Evolutionary conservation across 2,888 invertebrate species (phyloP).

Genomic region (Halictus quadricinctus): DNA sequence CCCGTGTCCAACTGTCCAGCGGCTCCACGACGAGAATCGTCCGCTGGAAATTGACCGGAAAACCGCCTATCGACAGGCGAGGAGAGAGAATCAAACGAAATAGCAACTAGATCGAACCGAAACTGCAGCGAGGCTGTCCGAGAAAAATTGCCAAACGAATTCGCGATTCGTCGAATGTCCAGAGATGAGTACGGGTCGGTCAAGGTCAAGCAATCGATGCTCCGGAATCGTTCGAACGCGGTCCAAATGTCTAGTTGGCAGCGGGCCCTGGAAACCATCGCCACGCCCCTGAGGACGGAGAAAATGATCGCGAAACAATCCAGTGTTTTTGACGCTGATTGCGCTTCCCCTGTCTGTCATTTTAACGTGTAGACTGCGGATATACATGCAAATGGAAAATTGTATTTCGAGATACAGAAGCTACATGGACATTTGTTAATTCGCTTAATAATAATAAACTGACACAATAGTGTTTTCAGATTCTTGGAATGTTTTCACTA

Average conservation of each 20-base stretch:
- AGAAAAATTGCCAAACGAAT: background rate
- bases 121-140: background rate
- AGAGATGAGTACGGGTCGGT: conserved; percentile 30
- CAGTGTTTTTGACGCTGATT: conserved; percentile 10
- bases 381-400: background rate
- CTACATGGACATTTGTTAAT: too few relatives aligned
- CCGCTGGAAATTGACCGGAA: background rate
- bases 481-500: too few relatives aligned
- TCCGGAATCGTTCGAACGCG: background rate
- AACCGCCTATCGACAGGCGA: background rate
- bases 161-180: conserved; percentile 23
- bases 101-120: background rate
- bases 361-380: background rate
- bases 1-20: background rate
- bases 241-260: conserved; percentile 40
- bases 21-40: background rate
- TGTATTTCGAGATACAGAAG: too few relatives aligned
- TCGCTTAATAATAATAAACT: too few relatives aligned
- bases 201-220: conserved; percentile 62
- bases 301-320: background rate
- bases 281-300: conserved; percentile 14
- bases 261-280: conserved; percentile 28
- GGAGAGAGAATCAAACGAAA: background rate
- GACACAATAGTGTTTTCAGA: too few relatives aligned
- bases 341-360: background rate